phyloP scores from a whole-genome alignment of 1,140 invertebrate species.

The Teleopsis dalmanni region DNA sequence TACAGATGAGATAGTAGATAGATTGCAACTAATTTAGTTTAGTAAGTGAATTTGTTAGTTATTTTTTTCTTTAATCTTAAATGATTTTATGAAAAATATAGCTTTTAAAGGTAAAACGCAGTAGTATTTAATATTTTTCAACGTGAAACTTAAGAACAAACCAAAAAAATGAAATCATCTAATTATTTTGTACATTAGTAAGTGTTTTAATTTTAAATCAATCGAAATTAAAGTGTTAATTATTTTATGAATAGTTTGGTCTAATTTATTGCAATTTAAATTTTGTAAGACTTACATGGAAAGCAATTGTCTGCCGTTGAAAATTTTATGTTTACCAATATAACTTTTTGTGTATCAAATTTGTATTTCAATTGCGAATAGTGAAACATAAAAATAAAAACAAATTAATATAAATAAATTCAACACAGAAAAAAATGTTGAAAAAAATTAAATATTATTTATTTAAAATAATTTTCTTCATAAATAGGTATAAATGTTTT shows the following conservation, averaged over 20 bases:
- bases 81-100: no score
- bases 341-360: slow-evolving; percentile 19
- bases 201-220: neutral
- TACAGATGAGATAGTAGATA: no score
- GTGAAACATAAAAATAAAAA: no score
- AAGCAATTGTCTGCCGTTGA: slow-evolving; percentile 42
- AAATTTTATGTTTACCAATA: slow-evolving; percentile 38
- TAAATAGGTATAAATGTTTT: no score
- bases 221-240: neutral
- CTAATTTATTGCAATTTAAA: slow-evolving; percentile 3
- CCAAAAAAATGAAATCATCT: neutral
- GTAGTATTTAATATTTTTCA: neutral
- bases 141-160: neutral
- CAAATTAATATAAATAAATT: no score
- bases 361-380: neutral
- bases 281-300: slow-evolving; percentile 41
- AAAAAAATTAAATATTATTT: no score
- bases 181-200: no score
- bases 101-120: neutral
- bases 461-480: no score
- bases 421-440: no score
- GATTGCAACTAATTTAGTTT: no score
- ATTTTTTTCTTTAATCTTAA: no score
- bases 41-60: no score
- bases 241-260: neutral